phyloP scores from a whole-genome alignment of 2,888 invertebrate species.

The Nemurella pictetii region DNA sequence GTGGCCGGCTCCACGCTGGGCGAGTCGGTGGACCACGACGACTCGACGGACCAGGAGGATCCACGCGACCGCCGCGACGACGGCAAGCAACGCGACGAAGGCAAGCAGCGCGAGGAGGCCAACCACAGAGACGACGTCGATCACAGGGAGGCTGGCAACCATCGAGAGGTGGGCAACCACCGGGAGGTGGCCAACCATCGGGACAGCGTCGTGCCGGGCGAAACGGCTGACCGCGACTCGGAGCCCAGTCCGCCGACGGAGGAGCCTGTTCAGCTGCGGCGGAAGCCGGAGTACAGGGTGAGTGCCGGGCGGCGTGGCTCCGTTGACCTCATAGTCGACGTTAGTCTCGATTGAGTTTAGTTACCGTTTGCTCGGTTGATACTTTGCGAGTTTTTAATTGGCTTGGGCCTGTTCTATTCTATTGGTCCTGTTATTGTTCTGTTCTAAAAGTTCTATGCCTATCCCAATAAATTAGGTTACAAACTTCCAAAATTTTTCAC shows the following conservation, averaged over 20 bases:
- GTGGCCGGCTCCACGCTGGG: slow-evolving; percentile 53
- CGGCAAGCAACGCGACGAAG: slow-evolving; percentile 49
- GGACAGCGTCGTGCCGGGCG: slow-evolving; percentile 47
- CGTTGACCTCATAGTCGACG: slow-evolving; percentile 1
- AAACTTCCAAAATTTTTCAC: too few relatives aligned
- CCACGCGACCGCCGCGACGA: slow-evolving; percentile 50
- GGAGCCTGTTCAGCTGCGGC: slow-evolving; percentile 66
- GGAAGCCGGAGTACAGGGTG: slow-evolving; percentile 59
- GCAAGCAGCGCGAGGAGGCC: slow-evolving; percentile 42
- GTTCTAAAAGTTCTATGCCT: too few relatives aligned
- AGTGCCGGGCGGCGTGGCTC: background rate
- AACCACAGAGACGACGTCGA: slow-evolving; percentile 49
- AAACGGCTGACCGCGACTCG: slow-evolving; percentile 14
- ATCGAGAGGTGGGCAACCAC: slow-evolving; percentile 46
- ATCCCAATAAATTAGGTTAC: too few relatives aligned
- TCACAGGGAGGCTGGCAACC: slow-evolving; percentile 48
- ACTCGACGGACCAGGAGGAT: slow-evolving; percentile 40
- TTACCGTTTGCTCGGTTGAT: too few relatives aligned
- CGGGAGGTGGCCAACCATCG: slow-evolving; percentile 48
- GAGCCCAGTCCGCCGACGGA: background rate
- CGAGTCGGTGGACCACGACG: slow-evolving; percentile 49
- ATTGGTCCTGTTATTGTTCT: too few relatives aligned
- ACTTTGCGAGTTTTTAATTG: too few relatives aligned
- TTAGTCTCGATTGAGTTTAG: too few relatives aligned
- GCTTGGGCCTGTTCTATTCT: too few relatives aligned